phyloP scores from a whole-genome alignment of 2,888 invertebrate genomes.

The Erpobdella octoculata region DNA sequence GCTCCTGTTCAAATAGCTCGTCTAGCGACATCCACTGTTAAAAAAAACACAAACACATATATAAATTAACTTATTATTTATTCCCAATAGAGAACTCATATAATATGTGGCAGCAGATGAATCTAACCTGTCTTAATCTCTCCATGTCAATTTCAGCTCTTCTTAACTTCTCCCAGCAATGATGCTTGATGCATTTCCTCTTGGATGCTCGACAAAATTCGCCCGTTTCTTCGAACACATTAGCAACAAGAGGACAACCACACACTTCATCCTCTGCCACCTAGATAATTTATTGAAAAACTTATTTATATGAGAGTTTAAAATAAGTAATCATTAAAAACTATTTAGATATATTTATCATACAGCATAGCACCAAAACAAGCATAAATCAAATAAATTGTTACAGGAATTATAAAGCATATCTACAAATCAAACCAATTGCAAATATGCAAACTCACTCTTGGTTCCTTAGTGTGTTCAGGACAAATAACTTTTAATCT shows the following conservation, averaged over 20 bases:
- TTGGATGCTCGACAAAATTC: constrained; percentile 81
- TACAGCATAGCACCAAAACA: too few species aligned
- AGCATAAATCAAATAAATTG: too few species aligned
- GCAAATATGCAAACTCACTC: constrained; percentile 39
- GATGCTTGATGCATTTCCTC: constrained; percentile 81
- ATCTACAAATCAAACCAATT: neutral
- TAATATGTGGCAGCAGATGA: neutral
- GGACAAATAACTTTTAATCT: constrained; percentile 87
- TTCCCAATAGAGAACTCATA: neutral
- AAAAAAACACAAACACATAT: constrained; percentile 12
- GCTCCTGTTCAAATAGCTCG: constrained; percentile 84
- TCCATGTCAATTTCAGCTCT: constrained; percentile 92
- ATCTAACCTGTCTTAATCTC: constrained; percentile 56
- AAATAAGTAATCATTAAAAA: too few species aligned
- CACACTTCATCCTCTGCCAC: constrained; percentile 63
- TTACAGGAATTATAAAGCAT: too few species aligned
- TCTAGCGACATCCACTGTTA: constrained; percentile 86
- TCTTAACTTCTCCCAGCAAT: constrained; percentile 88
- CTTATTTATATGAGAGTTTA: too few species aligned
- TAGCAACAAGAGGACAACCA: constrained; percentile 78
- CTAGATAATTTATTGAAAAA: too few species aligned
- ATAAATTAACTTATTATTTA: neutral
- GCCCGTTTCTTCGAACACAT: constrained; percentile 74
- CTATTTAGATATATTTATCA: too few species aligned
- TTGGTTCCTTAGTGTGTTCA: constrained; percentile 74